phyloP scores from a whole-genome alignment of 2,888 invertebrate genomes.

The Tolmerus cingulatus region DNA sequence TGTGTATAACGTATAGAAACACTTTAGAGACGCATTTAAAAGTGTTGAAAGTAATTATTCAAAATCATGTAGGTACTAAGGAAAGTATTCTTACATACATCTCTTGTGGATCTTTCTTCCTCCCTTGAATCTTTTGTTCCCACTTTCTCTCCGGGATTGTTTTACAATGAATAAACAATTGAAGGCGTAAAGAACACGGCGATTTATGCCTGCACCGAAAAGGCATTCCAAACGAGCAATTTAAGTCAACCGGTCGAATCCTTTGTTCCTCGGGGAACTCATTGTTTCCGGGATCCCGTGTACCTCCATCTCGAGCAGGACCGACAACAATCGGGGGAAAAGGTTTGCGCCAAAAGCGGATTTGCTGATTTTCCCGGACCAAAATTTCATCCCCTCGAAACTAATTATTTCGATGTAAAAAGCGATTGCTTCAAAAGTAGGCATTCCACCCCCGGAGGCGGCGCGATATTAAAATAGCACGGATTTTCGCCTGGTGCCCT shows the following conservation, averaged over 20 bases:
- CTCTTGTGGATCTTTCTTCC: neutral
- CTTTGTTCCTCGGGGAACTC: neutral
- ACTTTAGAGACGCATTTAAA: too few species aligned
- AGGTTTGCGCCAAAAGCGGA: neutral
- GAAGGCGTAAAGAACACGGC: neutral
- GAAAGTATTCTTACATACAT: too few species aligned
- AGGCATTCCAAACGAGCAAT: neutral
- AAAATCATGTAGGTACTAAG: too few species aligned
- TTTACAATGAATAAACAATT: neutral
- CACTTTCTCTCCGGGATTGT: neutral
- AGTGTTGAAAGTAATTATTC: too few species aligned
- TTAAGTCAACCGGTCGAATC: neutral
- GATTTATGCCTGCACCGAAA: neutral
- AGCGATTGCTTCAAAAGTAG: constrained; percentile 8
- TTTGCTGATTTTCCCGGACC: neutral
- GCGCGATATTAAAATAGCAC: constrained; percentile 25
- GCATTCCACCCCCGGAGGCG: neutral
- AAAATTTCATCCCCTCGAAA: constrained; percentile 5
- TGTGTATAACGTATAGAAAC: too few species aligned
- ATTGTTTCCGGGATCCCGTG: neutral
- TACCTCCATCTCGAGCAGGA: neutral
- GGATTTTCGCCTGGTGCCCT: neutral
- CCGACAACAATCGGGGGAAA: neutral
- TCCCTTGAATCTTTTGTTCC: neutral
- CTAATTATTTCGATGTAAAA: constrained; percentile 36